Evolutionary conservation across 2,113 vertebrate genomes (phyloP), one percentile per base, ranked within the genome.

Genomic region (Malaclemys terrapin): DNA sequence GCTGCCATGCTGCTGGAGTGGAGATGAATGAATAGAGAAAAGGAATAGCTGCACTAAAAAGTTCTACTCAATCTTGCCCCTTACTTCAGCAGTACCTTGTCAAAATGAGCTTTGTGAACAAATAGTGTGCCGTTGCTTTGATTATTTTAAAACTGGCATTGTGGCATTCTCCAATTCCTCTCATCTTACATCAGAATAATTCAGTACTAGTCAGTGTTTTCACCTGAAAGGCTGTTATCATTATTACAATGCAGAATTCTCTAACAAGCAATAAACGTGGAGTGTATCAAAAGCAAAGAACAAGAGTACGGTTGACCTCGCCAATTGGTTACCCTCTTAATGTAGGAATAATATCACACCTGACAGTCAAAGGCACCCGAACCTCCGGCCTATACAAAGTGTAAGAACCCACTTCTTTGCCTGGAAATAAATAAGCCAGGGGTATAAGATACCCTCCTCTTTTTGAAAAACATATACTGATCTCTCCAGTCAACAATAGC

Each of bases 311-410:
- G 90, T 95, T 97, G 93, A 96, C 13, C 85, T 96, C 89, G 95
- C 82, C 65, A 97, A 93, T 97, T 98, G 90, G 93, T 91, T 93
- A 94, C 95, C 69, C 65, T 95, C 89, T 94, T 98, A 97, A 94
- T 96, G 94, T 96, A 95, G 88, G 87, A 95, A 96, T 90, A 90
- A 85, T 96, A 90, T 95, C 93, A 86, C 89, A 87, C 87, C 72
- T 14, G 89, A 72, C 83, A 95, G 85, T 78, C 88, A 96, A 93
- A 86, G 94, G 90, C 92, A 45, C 9, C 0, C 86, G 92, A 89
- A 89, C 84, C 88, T 89, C 92, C 81, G 95, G 92, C 54, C 1
- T 0, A 56, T 85, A 38, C 5, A 14, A 6, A 75, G 90, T 87
- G 31, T 91, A 89, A 97, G 94, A 90, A 87, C 88, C 94, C 53